Conservation (phyloP, 1,140 invertebrate genomes). For the Mercenaria mercenaria region DNA sequence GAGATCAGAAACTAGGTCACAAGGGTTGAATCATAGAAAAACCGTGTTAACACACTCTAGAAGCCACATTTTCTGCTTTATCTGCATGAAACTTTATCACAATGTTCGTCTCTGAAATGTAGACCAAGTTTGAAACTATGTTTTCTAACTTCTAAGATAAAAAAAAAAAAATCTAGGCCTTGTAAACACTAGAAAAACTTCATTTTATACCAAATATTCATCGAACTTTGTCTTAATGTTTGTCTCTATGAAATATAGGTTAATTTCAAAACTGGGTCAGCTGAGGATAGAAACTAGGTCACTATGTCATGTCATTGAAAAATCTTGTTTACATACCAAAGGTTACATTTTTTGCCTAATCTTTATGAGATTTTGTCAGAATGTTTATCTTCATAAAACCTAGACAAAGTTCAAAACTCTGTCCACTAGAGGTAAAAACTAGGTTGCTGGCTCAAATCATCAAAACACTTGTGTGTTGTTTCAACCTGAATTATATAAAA, state of each 20-base stretch:
- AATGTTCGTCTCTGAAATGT: background rate
- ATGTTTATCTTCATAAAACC: too few relatives aligned
- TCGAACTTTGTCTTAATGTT: too few relatives aligned
- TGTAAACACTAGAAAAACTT: background rate
- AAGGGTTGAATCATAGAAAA: background rate
- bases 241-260: too few relatives aligned
- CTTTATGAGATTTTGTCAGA: too few relatives aligned
- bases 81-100: background rate
- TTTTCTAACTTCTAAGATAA: background rate
- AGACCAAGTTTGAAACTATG: background rate
- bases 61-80: background rate
- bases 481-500: too few relatives aligned
- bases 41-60: background rate
- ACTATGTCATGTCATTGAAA: too few relatives aligned
- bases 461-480: too few relatives aligned
- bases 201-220: background rate
- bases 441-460: background rate
- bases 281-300: too few relatives aligned
- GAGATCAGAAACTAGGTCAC: background rate
- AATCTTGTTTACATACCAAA: too few relatives aligned
- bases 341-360: too few relatives aligned
- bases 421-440: background rate
- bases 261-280: too few relatives aligned
- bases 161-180: background rate
- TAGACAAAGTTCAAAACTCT: background rate